Conservation (phyloP, 2,888 invertebrate species). For the Cataglyphis rosenhaueri region DNA sequence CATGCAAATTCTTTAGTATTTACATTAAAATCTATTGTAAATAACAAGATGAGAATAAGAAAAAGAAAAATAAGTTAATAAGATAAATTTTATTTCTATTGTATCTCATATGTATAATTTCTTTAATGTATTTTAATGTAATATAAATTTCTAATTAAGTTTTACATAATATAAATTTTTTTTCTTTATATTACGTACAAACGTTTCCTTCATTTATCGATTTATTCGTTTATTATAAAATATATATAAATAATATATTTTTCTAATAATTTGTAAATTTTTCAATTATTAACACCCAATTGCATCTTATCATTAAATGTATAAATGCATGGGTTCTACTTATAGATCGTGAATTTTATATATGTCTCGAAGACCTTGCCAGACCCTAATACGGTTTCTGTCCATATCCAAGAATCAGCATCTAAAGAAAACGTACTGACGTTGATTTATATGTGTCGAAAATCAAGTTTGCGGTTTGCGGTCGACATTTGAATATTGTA, state of each 20-base stretch:
- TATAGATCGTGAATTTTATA: slow-evolving; percentile 65
- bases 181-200: background rate
- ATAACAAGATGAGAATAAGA: background rate
- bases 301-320: background rate
- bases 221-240: background rate
- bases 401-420: slow-evolving; percentile 58
- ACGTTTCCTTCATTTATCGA: background rate
- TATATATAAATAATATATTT: background rate
- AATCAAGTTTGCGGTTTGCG: slow-evolving; percentile 79
- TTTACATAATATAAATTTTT: background rate
- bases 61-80: background rate
- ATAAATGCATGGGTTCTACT: slow-evolving; percentile 46
- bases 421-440: slow-evolving; percentile 66
- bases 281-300: background rate
- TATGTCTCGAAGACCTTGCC: slow-evolving; percentile 48
- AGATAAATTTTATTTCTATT: background rate
- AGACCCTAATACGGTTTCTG: slow-evolving; percentile 57
- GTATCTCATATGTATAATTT: background rate
- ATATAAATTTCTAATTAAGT: background rate
- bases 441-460: slow-evolving; percentile 77
- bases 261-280: background rate
- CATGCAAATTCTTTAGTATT: background rate
- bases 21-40: background rate
- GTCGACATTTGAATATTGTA: slow-evolving; percentile 81
- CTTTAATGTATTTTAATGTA: background rate